Percentiles rank a stretch among this genome's conserved stretches.
These are phyloP conservation scores for Antigone vipio DNA, from an alignment of 2,113 vertebrate genomes.

Conservation along the genomic window DNA sequence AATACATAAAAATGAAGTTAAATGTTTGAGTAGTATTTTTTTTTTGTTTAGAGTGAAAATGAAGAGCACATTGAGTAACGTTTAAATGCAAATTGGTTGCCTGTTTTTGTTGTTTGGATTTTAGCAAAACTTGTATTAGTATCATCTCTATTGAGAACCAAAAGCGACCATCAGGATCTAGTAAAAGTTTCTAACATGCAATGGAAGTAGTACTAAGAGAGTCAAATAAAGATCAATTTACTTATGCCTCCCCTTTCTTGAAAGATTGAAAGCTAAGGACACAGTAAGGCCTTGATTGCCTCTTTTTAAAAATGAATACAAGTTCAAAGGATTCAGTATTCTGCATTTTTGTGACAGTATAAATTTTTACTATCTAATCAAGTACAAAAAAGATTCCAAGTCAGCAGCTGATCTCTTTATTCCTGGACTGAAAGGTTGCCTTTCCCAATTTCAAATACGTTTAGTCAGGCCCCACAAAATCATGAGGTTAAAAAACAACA, in stretches of 20 bases:
- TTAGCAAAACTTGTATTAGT: neutral
- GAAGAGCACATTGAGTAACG: neutral
- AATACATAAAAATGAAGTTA: neutral
- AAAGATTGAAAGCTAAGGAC: neutral
- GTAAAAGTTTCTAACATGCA: neutral
- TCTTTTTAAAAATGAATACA: neutral
- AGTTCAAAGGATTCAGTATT: neutral
- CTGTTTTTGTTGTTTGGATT: neutral
- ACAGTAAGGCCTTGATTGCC: accelerated
- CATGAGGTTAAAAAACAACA: neutral
- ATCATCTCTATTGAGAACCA: neutral
- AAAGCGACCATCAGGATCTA: neutral
- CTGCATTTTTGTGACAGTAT: neutral
- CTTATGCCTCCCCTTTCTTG: neutral
- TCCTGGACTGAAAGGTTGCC: neutral
- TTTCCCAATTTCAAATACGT: neutral
- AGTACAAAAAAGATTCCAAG: neutral
- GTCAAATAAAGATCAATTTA: neutral
- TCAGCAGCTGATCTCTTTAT: neutral
- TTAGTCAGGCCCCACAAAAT: neutral
- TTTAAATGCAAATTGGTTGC: neutral
- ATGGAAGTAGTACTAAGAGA: neutral
- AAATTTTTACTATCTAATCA: neutral
- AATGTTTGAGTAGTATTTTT: neutral
- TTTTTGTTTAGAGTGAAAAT: neutral